phyloP scores from a whole-genome alignment of 2,113 vertebrate genomes.

The Pantherophis guttatus region DNA sequence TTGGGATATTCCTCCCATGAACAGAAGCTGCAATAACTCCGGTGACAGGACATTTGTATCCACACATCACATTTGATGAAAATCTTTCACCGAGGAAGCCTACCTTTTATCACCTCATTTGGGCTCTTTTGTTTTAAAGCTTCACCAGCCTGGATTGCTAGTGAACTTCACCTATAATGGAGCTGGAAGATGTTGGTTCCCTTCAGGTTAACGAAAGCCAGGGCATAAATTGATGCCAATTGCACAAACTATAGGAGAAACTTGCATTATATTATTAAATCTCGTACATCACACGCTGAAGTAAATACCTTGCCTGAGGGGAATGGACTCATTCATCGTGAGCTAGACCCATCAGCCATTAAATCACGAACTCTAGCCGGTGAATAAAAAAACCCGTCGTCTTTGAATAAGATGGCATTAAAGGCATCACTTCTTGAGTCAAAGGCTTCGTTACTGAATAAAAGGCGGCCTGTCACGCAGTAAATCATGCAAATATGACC shows the following conservation, averaged over 20 bases:
- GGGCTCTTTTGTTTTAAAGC: constrained; percentile 53
- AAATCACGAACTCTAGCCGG: constrained; percentile 75
- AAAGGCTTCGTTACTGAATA: constrained; percentile 75
- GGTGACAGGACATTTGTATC: constrained; percentile 49
- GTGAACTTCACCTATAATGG: constrained; percentile 33
- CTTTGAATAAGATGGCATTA: constrained; percentile 70
- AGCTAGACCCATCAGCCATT: constrained; percentile 76
- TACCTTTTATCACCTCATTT: constrained; percentile 51
- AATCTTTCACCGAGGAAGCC: constrained; percentile 56
- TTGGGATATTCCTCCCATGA: constrained; percentile 62
- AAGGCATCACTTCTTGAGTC: constrained; percentile 72
- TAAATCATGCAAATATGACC: constrained; percentile 78
- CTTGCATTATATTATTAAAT: constrained; percentile 72
- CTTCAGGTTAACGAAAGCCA: constrained; percentile 33
- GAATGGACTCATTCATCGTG: constrained; percentile 67
- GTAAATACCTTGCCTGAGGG: constrained; percentile 66
- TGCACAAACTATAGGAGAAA: constrained; percentile 56
- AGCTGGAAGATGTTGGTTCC: constrained; percentile 48
- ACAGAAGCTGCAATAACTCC: constrained; percentile 61
- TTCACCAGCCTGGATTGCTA: constrained; percentile 31
- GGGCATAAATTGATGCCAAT: constrained; percentile 55
- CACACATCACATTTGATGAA: constrained; percentile 51
- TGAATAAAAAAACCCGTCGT: constrained; percentile 72
- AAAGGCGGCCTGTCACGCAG: constrained; percentile 68
- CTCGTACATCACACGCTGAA: constrained; percentile 69